Base-by-base conservation (phyloP, 2,113 vertebrate species). In the Rhea pennata region DNA sequence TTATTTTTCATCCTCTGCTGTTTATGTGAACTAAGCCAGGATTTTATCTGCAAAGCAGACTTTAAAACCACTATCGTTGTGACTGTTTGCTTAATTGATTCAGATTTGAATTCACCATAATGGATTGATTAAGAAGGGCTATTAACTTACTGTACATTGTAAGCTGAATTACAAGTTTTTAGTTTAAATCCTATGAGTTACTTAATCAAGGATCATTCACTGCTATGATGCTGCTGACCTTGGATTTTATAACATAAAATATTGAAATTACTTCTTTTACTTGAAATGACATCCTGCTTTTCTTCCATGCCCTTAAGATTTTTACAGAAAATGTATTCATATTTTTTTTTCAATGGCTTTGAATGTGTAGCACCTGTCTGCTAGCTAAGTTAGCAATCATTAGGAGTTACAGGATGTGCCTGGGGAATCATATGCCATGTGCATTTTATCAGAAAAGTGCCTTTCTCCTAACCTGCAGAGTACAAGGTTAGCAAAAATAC, bases 241-340 rank as follows among this genome's bases (percentile, higher is more conserved):
- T 84, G 87, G 33, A 72, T 72, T 90, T 91, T 76, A 36, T 85
- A 67, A 75, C 33, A 90, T 17, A 78, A 93, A 88, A 87, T n/a
- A 13, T 5, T 36, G 31, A 86, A 88, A 93, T 88, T 59, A 54
- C 59, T 89, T 39, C 27, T 95, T 97, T 86, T 93, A n/a, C 42
- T 67, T 75, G 40, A 94, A 95, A 93, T 72, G 2, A 72, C 16
- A 78, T 88, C 3, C 36, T 53, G 11, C 51, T 95, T 87, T 96
- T 71, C n/a, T 91, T 76, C 46, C 67, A 72, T 94, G 24, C 17
- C 48, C 31, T 59, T 40, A 91, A 81, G 22, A 44, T 44, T 44
- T 44, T 67, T 83, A 81, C 40, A 90, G 50, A 79, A 95, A 92
- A 92, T 75, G 1, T 67, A 93, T 93, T 94, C 92, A 53, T 44